phyloP scores from a whole-genome alignment of 2,888 invertebrate genomes.

The Conomelus anceps region DNA sequence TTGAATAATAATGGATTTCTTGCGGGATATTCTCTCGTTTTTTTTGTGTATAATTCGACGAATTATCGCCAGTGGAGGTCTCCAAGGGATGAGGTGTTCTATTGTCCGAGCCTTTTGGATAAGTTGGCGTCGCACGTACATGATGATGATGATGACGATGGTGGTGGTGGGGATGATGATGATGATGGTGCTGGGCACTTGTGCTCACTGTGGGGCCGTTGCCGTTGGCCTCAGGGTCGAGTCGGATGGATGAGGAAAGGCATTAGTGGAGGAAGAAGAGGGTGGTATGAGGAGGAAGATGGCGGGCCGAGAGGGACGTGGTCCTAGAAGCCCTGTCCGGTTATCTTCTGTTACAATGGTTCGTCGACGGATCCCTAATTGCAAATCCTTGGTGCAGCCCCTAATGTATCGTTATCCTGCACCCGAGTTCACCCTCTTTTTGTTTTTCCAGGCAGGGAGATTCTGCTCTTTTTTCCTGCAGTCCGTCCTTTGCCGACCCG shows the following conservation, averaged over 20 bases:
- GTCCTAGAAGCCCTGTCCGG: slow-evolving; percentile 2
- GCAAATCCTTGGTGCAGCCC: slow-evolving; percentile 31
- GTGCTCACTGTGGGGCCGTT: too few species aligned
- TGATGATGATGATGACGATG: not conserved
- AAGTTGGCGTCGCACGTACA: slow-evolving; percentile 6
- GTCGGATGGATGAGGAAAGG: not conserved
- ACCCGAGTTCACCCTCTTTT: slow-evolving; percentile 29
- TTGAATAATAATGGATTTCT: slow-evolving; percentile 3
- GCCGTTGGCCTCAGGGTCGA: not conserved
- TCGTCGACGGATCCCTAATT: slow-evolving; percentile 28
- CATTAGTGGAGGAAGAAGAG: not conserved
- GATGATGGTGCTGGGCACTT: not conserved
- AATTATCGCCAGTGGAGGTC: slow-evolving; percentile 2
- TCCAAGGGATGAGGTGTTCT: slow-evolving; percentile 6
- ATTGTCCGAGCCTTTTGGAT: slow-evolving; percentile 1
- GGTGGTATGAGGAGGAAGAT: not conserved
- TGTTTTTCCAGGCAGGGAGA: slow-evolving; percentile 31
- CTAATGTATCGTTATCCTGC: slow-evolving; percentile 25
- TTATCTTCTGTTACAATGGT: slow-evolving; percentile 13
- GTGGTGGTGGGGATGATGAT: too few species aligned
- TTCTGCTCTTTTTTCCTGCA: slow-evolving; percentile 28
- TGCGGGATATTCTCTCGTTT: not conserved
- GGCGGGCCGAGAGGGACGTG: not conserved
- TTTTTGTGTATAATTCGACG: slow-evolving; percentile 2
- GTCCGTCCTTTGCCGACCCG: slow-evolving; percentile 20